Base-by-base conservation (phyloP, 2,888 invertebrate species). In the Amphimallon solstitiale region DNA sequence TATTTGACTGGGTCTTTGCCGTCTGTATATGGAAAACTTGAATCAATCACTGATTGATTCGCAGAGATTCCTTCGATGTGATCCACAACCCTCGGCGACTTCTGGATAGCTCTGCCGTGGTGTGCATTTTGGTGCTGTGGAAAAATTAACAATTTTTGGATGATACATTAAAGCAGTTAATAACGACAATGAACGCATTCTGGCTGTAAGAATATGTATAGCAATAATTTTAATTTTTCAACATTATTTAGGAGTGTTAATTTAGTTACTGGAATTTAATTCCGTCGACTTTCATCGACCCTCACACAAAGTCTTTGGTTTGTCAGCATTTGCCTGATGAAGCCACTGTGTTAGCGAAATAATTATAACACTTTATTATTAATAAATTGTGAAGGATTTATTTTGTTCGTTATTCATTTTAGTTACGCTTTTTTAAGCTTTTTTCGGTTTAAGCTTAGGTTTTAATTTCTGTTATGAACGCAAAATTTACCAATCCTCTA, bases 81-180 rank as follows among this genome's bases (percentile, higher is more conserved):
- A n/a, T 48, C 48, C 48, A 48, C 48, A n/a, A 19, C 60, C 17
- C 15, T 34, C 35, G 34, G 34, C 15, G 51, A 3, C 15, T 34
- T 51, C n/a, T 17, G 35, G 35, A 51, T 51, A 12, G 6, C 17
- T 60, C 43, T 10, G 23, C 34, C 10, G 9, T 21, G 59, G 19
- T 43, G 43, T 10, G 10, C 29, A 43, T 60, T 45, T 15, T 60
- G 45, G 14, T 7, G 45, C 60, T 60, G 46, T 35, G 60, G 12
- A 46, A 34, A 23, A 60, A 60, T 7, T 34, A 19, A 60, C 9
- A n/a, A 35, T 15, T 19, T 48, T 48, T 48, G 43, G 9, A 15
- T 15, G 6, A 43, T 6, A 15, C n/a, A n/a, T 15, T 15, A 23
- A 4, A 17, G n/a, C n/a, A 48, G 23, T 15, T 48, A 17, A 48